phyloP scores from a whole-genome alignment of 1,140 invertebrate species.

The Cyphomyrmex costatus region DNA sequence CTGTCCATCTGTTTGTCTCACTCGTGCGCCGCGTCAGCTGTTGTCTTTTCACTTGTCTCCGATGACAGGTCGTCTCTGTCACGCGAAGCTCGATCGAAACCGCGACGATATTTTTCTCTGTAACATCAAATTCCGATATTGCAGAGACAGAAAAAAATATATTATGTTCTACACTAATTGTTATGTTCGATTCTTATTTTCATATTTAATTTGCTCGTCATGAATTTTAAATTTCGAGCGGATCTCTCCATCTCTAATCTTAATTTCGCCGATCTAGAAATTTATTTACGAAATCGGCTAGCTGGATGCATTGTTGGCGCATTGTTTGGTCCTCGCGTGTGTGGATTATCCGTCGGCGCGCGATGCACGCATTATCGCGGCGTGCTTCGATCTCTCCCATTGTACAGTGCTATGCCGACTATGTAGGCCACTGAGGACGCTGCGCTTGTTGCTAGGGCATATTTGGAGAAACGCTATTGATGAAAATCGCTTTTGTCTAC shows the following conservation, averaged over 20 bases:
- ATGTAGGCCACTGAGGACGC: slow-evolving; percentile 12
- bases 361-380: slow-evolving; percentile 15
- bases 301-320: not conserved
- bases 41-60: slow-evolving; percentile 37
- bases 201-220: not conserved
- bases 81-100: not conserved
- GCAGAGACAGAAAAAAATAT: not conserved
- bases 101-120: not conserved
- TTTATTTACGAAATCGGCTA: not conserved
- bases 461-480: slow-evolving; percentile 3
- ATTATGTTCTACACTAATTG: not conserved
- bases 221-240: not conserved
- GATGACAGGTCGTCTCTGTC: slow-evolving; percentile 32
- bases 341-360: slow-evolving; percentile 10
- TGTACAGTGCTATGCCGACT: slow-evolving; percentile 34
- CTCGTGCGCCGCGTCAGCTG: slow-evolving; percentile 57
- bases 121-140: not conserved
- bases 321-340: slow-evolving; percentile 2
- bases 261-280: not conserved
- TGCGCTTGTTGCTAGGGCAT: slow-evolving; percentile 20
- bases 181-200: not conserved
- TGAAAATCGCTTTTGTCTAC: slow-evolving; percentile 10
- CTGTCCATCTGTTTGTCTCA: slow-evolving; percentile 10
- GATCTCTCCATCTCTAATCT: not conserved
- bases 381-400: slow-evolving; percentile 32